Evolutionary conservation across 2,888 invertebrate species (phyloP).

Genomic region (Synanthedon tipuliformis): DNA sequence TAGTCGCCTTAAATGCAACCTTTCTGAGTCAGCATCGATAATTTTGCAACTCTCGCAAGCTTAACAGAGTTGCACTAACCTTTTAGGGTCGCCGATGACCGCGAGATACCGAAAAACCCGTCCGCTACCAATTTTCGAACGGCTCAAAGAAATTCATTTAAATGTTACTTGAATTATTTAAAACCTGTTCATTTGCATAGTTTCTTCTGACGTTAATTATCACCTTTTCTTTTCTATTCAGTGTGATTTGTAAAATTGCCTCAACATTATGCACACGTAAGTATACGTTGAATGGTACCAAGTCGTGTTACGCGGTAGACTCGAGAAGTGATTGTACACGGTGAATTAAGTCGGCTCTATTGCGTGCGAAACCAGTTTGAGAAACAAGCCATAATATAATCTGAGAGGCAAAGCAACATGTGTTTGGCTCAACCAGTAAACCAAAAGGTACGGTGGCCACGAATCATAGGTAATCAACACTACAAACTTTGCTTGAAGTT

Average conservation of each 20-base stretch:
- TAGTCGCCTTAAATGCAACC: conserved; percentile 8
- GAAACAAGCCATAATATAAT: not conserved
- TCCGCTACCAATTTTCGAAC: conserved; percentile 9
- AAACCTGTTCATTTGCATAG: too few relatives aligned
- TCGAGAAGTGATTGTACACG: conserved; percentile 9
- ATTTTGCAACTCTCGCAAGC: conserved; percentile 26
- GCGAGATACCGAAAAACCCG: conserved; percentile 12
- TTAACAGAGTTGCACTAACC: conserved; percentile 21
- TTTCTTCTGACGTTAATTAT: too few relatives aligned
- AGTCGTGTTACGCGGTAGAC: not conserved
- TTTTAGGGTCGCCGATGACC: conserved; percentile 32
- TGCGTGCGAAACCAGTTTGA: conserved; percentile 30
- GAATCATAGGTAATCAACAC: too few relatives aligned
- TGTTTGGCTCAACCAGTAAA: not conserved
- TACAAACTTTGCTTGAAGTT: too few relatives aligned
- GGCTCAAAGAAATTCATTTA: conserved; percentile 9
- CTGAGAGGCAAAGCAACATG: not conserved
- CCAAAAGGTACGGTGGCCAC: too few relatives aligned
- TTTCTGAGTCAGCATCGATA: conserved; percentile 32
- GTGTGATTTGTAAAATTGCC: too few relatives aligned
- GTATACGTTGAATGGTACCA: too few relatives aligned
- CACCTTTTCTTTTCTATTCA: too few relatives aligned
- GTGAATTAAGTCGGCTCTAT: conserved; percentile 18
- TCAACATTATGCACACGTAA: too few relatives aligned
- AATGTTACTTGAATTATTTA: conserved; percentile 9